These are phyloP conservation scores for Drosophila sp. DNA, from an alignment of 1,140 invertebrate genomes.

Conservation along the genomic window DNA sequence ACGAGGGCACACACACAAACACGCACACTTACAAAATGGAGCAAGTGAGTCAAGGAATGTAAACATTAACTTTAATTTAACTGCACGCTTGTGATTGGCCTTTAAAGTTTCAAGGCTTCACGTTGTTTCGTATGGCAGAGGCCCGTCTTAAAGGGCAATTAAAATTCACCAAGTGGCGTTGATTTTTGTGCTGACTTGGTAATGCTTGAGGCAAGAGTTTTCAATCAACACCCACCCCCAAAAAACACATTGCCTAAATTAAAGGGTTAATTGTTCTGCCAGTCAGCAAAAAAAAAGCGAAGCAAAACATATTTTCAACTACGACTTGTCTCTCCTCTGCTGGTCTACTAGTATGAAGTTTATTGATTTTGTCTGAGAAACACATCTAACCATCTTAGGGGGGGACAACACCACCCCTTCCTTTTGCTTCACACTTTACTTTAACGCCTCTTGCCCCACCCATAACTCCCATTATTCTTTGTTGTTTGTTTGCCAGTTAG, in stretches of 20 bases:
- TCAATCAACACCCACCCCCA: conserved; percentile 36
- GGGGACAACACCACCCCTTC: conserved; percentile 1
- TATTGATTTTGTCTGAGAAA: conserved; percentile 66
- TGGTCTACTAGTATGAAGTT: conserved; percentile 9
- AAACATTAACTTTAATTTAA: conserved; percentile 21
- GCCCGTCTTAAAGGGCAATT: conserved; percentile 39
- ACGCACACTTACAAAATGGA: neutral
- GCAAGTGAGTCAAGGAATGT: neutral
- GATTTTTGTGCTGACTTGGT: conserved; percentile 49
- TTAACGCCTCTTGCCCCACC: conserved; percentile 43
- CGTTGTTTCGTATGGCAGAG: conserved; percentile 34
- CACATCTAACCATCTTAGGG: conserved; percentile 1
- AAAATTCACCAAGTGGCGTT: conserved; percentile 35
- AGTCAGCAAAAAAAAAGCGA: conserved; percentile 56
- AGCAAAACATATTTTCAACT: conserved; percentile 15
- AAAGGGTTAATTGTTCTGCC: conserved; percentile 70
- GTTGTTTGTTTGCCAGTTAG: conserved; percentile 30
- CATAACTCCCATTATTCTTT: conserved; percentile 28
- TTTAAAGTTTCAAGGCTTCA: conserved; percentile 32
- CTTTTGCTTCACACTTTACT: conserved; percentile 59
- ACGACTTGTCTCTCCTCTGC: neutral
- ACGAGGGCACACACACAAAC: neutral
- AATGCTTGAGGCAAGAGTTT: conserved; percentile 24
- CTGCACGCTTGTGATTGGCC: conserved; percentile 15
- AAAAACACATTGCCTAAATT: conserved; percentile 44